Evolutionary conservation across 2,797 vertebrate species (phyloP).

Genomic region (Oophaga sylvatica): DNA sequence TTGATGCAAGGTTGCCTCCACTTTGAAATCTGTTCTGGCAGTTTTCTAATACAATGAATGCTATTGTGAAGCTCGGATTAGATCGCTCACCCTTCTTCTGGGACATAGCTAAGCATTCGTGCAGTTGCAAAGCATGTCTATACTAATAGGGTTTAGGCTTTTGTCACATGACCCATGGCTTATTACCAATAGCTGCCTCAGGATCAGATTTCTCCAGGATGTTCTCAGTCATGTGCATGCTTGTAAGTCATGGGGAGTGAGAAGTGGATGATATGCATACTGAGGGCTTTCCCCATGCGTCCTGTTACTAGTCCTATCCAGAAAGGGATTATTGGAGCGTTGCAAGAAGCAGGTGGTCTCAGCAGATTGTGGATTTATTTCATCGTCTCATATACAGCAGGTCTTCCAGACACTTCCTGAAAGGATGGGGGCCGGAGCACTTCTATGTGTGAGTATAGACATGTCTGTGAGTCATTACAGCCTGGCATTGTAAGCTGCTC

Average conservation of each 20-base stretch:
- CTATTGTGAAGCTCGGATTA: not conserved
- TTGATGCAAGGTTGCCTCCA: not conserved
- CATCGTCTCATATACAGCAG: constrained; percentile 67
- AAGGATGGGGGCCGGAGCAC: constrained; percentile 90
- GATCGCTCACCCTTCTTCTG: not conserved
- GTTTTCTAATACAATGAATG: not conserved
- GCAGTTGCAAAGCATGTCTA: not conserved
- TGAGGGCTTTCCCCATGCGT: not conserved
- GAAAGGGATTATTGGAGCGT: not conserved
- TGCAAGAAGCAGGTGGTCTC: not conserved
- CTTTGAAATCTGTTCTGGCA: not conserved
- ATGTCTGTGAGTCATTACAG: not conserved
- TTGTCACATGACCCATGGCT: constrained; percentile 75
- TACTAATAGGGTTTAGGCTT: constrained; percentile 34
- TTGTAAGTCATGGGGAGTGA: constrained; percentile 7
- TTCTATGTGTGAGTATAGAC: constrained; percentile 88
- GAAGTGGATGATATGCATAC: not conserved
- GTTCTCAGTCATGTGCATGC: constrained; percentile 56
- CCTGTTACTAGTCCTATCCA: not conserved
- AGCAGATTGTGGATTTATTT: constrained; percentile 58
- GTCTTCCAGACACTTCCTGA: constrained; percentile 70
- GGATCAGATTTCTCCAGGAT: constrained; percentile 79
- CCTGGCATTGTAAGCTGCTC: not conserved
- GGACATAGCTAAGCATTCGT: not conserved
- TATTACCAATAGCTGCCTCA: constrained; percentile 71